Conservation (phyloP, 1,140 invertebrate species). For the Drosophila bocki region DNA sequence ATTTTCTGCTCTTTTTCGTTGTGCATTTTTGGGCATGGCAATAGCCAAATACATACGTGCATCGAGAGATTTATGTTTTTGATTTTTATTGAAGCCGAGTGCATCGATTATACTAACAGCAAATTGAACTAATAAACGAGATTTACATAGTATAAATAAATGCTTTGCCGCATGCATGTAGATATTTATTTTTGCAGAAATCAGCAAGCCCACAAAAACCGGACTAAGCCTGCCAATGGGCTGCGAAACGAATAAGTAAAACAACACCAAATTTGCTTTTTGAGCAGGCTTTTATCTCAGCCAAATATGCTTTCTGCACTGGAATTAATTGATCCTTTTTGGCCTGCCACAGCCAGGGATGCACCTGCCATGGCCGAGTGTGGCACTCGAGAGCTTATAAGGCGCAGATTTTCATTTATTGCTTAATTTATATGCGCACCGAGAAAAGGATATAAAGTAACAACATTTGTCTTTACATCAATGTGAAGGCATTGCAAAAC, state of each 20-base stretch:
- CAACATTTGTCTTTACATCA: not conserved
- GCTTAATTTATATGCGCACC: constrained; percentile 39
- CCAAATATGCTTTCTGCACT: constrained; percentile 25
- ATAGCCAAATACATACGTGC: constrained; percentile 20
- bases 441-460: not conserved
- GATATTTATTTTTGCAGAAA: constrained; percentile 28
- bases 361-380: constrained; percentile 6
- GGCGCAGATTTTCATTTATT: constrained; percentile 40
- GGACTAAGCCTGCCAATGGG: constrained; percentile 27
- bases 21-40: constrained; percentile 35
- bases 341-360: constrained; percentile 24
- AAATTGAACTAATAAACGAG: constrained; percentile 80
- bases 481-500: not conserved
- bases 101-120: constrained; percentile 59
- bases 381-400: not conserved
- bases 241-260: constrained; percentile 22
- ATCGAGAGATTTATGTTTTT: constrained; percentile 52
- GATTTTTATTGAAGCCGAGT: constrained; percentile 70
- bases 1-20: constrained; percentile 11
- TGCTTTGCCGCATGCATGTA: constrained; percentile 25
- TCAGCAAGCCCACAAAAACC: constrained; percentile 29
- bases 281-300: constrained; percentile 11
- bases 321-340: constrained; percentile 35
- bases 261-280: constrained; percentile 19
- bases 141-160: constrained; percentile 55